A percentile compares a stretch with the other conserved stretches of the same genome.
Evolutionary conservation across 2,888 invertebrate genomes (phyloP).

Genomic region (Dolichopus griseipennis): DNA sequence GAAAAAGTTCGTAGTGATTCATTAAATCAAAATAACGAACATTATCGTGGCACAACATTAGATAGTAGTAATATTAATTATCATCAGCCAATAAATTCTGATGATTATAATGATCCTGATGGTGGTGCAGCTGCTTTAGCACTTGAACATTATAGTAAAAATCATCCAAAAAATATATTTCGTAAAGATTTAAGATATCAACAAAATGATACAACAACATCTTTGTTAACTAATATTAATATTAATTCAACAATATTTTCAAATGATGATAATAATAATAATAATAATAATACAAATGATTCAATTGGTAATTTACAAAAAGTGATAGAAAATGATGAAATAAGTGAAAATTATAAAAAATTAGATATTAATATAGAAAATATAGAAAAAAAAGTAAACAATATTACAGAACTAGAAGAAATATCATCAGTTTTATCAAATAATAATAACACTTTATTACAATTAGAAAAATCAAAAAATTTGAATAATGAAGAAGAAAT

Average conservation of each 20-base stretch:
- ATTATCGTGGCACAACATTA: conserved; percentile 1
- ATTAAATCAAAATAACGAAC: conserved; percentile 26
- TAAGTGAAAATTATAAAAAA: neutral
- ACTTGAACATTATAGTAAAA: conserved; percentile 31
- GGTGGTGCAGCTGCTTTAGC: neutral
- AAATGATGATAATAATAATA: neutral
- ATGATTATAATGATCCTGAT: neutral
- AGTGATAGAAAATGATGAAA: neutral
- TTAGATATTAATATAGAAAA: neutral
- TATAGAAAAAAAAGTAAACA: neutral
- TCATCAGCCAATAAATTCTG: neutral
- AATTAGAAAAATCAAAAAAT: neutral
- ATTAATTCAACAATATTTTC: neutral
- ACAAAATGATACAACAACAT: neutral
- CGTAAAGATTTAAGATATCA: neutral
- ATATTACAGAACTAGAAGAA: neutral
- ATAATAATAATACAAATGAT: neutral
- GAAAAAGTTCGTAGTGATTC: conserved; percentile 42
- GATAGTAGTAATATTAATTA: neutral
- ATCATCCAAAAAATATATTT: conserved; percentile 38
- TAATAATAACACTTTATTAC: neutral
- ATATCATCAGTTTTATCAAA: neutral
- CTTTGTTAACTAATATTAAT: neutral
- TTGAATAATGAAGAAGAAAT: neutral
- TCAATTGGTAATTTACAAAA: neutral